Conservation (phyloP, 2,113 vertebrate species). For the Ginglymostoma cirratum region DNA sequence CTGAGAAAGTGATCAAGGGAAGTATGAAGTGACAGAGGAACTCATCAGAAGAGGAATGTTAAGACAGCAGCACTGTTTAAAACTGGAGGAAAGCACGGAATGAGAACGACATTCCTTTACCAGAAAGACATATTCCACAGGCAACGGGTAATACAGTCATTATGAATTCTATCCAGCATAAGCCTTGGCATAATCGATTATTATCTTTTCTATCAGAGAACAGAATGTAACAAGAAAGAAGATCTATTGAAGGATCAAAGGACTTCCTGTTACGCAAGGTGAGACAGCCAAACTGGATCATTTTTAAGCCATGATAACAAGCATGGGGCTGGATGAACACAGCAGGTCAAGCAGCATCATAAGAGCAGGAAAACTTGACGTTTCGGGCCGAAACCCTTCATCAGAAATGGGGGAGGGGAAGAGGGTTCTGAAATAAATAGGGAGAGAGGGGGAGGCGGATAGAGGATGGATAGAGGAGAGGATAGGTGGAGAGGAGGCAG, state of each 20-base stretch:
- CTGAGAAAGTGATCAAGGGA: background rate
- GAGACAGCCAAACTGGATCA: background rate
- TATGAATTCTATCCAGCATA: background rate
- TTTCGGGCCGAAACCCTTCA: no score
- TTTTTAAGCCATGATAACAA: background rate
- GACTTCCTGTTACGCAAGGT: background rate
- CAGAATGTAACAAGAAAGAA: background rate
- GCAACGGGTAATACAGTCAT: background rate
- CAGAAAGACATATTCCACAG: background rate
- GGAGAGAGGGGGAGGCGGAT: no score
- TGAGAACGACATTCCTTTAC: background rate
- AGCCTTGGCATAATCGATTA: background rate
- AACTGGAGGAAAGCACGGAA: background rate
- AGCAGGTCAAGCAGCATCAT: no score
- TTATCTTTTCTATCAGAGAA: background rate
- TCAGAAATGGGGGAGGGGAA: no score
- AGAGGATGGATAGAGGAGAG: no score
- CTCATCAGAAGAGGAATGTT: background rate
- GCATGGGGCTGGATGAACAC: no score
- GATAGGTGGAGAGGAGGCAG: no score
- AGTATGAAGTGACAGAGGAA: background rate
- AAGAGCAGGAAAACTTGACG: no score
- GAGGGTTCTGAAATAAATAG: no score
- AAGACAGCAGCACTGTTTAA: background rate
- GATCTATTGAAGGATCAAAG: background rate